These are phyloP conservation scores for Butorides virescens DNA, from an alignment of 2,113 vertebrate genomes.

Conservation along the genomic window DNA sequence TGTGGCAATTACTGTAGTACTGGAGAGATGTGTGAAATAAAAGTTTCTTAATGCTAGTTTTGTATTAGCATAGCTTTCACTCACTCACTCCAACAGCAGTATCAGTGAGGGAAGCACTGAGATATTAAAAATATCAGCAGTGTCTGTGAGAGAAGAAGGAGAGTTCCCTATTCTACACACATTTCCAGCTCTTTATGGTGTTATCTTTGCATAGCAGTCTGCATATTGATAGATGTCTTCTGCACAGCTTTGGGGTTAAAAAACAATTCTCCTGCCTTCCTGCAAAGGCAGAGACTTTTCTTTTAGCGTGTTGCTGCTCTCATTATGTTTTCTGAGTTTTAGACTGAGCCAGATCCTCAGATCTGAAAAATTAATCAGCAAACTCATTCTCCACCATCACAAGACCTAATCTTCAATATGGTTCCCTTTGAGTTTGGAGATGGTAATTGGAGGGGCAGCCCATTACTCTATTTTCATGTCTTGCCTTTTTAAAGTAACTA, in stretches of 20 bases:
- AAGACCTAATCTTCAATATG: background rate
- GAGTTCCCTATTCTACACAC: background rate
- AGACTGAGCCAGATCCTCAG: background rate
- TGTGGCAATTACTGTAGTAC: background rate
- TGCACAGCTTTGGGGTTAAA: background rate
- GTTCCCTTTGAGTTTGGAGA: background rate
- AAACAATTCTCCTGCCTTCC: background rate
- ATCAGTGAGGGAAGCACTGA: background rate
- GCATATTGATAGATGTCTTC: background rate
- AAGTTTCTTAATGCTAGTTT: background rate
- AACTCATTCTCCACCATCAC: background rate
- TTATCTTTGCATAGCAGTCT: background rate
- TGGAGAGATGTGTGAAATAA: background rate
- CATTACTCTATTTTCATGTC: background rate
- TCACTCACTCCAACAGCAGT: background rate
- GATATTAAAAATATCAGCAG: background rate
- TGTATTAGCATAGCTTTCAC: background rate
- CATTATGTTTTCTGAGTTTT: background rate
- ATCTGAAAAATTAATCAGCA: background rate
- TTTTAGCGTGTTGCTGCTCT: background rate
- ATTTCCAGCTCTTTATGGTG: background rate
- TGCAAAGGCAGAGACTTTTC: background rate
- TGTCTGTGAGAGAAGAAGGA: background rate
- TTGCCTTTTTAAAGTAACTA: background rate
- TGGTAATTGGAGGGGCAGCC: background rate